Conservation (phyloP, 2,797 vertebrate species). For the Dromococcyx pavoninus region DNA sequence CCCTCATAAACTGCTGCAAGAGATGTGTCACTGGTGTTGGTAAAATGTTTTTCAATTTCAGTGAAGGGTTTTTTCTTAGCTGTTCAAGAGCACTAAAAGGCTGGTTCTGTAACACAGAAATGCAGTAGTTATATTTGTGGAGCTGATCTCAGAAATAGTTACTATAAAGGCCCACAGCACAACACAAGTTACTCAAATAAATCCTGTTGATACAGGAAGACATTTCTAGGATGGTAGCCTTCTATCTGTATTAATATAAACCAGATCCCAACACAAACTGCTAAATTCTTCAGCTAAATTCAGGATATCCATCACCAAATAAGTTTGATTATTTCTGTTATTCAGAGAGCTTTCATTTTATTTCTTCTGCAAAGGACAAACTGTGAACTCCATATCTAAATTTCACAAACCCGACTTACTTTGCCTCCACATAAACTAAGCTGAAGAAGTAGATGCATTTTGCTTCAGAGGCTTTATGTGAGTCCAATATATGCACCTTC, state of each 20-base stretch:
- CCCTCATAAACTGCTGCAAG: background rate
- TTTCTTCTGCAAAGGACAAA: background rate
- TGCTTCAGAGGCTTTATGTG: background rate
- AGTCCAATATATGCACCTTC: background rate
- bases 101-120: background rate
- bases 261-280: background rate
- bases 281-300: background rate
- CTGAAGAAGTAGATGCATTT: background rate
- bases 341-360: background rate
- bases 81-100: background rate
- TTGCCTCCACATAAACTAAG: background rate
- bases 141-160: background rate
- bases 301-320: background rate
- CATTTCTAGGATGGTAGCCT: background rate
- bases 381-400: background rate
- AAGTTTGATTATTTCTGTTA: background rate
- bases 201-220: background rate
- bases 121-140: background rate
- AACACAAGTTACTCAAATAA: background rate
- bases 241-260: background rate
- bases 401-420: background rate
- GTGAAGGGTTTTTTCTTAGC: background rate
- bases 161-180: background rate
- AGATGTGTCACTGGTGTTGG: background rate
- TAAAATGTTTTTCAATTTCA: background rate